phyloP scores from a whole-genome alignment of 2,888 invertebrate species.

The Hydrotaea cyrtoneurina region DNA sequence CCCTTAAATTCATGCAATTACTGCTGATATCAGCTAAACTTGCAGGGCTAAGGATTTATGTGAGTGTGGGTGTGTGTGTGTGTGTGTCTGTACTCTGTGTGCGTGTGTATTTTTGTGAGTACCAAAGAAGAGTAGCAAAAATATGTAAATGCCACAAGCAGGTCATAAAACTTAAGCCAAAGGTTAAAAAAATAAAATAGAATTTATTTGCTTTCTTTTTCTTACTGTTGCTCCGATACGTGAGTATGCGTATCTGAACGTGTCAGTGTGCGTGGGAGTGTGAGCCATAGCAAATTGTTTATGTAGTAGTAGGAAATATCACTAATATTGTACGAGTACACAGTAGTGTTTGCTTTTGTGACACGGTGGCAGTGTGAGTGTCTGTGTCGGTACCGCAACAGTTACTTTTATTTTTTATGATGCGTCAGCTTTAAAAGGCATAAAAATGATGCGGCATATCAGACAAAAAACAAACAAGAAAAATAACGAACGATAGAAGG shows the following conservation, averaged over 20 bases:
- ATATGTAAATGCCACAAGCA: constrained; percentile 63
- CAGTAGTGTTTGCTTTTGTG: neutral
- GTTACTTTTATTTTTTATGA: constrained; percentile 72
- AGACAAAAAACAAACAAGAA: neutral
- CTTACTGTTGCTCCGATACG: neutral
- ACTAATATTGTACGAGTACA: too few species aligned
- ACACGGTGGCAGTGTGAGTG: neutral
- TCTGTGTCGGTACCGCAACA: constrained; percentile 53
- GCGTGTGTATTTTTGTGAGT: neutral
- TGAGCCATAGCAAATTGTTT: constrained; percentile 23
- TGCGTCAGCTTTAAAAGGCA: constrained; percentile 71
- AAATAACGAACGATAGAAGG: neutral
- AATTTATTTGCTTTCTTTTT: constrained; percentile 54
- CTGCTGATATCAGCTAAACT: constrained; percentile 62
- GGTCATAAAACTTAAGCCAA: constrained; percentile 67
- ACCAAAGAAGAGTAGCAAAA: constrained; percentile 3
- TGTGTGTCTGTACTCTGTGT: constrained; percentile 9
- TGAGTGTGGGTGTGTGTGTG: constrained; percentile 18
- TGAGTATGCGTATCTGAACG: neutral
- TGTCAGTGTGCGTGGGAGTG: constrained; percentile 27
- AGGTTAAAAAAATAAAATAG: constrained; percentile 62
- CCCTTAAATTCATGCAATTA: constrained; percentile 50
- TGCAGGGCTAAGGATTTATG: neutral
- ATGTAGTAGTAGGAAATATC: constrained; percentile 8
- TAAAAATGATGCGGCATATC: constrained; percentile 49